Evolutionary conservation across 2,888 invertebrate species (phyloP), one percentile per base, ranked within the genome.

Genomic region (Antheraea yamamai): DNA sequence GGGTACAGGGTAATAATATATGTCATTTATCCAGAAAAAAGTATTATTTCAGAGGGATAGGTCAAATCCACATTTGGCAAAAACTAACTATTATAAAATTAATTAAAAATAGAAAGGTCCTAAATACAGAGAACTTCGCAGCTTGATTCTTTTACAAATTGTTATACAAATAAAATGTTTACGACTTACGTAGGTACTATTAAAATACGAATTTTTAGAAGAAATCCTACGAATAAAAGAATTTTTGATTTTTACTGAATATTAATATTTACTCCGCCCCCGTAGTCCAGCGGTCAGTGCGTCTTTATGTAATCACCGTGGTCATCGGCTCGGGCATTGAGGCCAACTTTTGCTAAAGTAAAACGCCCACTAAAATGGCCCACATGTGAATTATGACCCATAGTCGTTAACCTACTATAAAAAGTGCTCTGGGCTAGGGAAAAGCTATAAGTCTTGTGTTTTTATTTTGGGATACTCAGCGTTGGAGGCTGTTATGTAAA

Each of bases 381-480:
- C 26, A 66, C 71, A 71, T 71, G 71, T 71, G 47, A n/a, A 71
- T 47, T 71, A 73, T 73, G 73, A 55, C 55, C 55, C 73, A 18
- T 64, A 55, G 35, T 58, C 55, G 73, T 58, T 55, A 55, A 51
- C 73, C 73, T 55, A 52, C 73, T 73, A 52, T 73, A 26, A 26
- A 72, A 58, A 52, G 64, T 51, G 75, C 39, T 64, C 39, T 52
- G 35, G 64, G 64, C 64, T 26, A 30, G 16, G 26, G 20, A 66
- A 66, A 20, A 66, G 26, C 26, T 66, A 61, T 23, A 23, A 23
- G 61, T 23, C 64, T 26, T 64, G 4, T 16, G 26, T 23, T 64
- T 61, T 10, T 61, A n/a, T 61, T 61, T 64, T 20, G n/a, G 20
- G 14, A 64, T 2, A n/a, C 26, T 64, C 26, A 64, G 64, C 26